Conservation (phyloP, 2,888 invertebrate species). For the Thera obeliscata region DNA sequence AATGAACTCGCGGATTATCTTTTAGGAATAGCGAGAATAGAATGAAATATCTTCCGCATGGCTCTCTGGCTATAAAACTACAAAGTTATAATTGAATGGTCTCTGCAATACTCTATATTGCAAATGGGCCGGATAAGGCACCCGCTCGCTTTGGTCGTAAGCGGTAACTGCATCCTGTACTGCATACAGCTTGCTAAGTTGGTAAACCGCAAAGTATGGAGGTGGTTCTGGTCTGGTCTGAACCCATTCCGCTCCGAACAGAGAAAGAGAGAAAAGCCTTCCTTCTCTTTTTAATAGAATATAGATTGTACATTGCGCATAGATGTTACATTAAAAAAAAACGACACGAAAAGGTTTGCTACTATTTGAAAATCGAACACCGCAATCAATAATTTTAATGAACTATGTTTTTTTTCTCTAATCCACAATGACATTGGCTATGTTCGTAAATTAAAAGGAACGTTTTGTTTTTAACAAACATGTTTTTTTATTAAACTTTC, state of each 20-base stretch:
- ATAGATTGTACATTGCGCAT: no score
- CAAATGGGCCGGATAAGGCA: slow-evolving; percentile 29
- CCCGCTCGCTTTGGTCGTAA: slow-evolving; percentile 28
- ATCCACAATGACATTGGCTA: no score
- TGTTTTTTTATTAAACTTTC: background rate
- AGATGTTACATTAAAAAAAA: no score
- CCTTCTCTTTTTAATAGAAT: background rate
- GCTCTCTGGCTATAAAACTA: slow-evolving; percentile 16
- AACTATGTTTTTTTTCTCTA: no score
- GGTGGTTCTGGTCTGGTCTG: slow-evolving; percentile 14
- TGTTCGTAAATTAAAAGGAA: no score
- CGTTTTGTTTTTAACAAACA: no score
- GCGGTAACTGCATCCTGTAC: slow-evolving; percentile 29
- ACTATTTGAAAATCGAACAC: no score
- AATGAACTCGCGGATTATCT: slow-evolving; percentile 5
- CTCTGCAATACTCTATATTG: slow-evolving; percentile 23
- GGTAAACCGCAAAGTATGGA: slow-evolving; percentile 31
- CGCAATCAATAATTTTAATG: no score
- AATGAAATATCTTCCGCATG: slow-evolving; percentile 15
- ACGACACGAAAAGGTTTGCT: no score
- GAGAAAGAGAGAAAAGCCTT: background rate
- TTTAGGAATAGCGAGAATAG: slow-evolving; percentile 9
- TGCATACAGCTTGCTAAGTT: slow-evolving; percentile 17
- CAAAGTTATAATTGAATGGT: slow-evolving; percentile 19
- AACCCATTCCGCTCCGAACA: background rate